A percentile compares a stretch with the other conserved stretches of the same genome.
These are phyloP conservation scores for Leucoptera coffeella DNA, from an alignment of 2,888 invertebrate species.

Conservation along the genomic window DNA sequence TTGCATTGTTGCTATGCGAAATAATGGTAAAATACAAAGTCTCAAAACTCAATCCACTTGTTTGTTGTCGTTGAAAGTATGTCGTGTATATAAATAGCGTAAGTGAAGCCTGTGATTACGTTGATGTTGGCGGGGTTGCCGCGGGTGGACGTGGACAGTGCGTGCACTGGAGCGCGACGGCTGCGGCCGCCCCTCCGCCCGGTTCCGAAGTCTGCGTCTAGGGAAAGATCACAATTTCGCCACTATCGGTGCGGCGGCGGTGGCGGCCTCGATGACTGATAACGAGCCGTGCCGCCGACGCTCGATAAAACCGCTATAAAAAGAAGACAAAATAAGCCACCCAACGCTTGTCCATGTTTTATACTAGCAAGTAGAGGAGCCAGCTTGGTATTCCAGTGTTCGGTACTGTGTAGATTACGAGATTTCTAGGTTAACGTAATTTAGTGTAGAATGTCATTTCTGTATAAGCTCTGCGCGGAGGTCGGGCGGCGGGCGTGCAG, in stretches of 20 bases:
- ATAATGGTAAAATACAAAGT: too few relatives aligned
- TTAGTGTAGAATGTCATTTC: conserved; percentile 40
- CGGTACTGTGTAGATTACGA: conserved; percentile 34
- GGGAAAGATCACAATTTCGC: conserved; percentile 52
- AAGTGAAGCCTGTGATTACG: conserved; percentile 46
- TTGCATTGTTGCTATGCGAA: too few relatives aligned
- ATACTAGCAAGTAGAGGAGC: conserved; percentile 26
- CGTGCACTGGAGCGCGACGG: too few relatives aligned
- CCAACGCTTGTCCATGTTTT: conserved; percentile 41
- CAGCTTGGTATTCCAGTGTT: conserved; percentile 41
- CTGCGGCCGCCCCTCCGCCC: too few relatives aligned
- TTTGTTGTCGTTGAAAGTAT: conserved; percentile 38
- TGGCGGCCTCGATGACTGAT: conserved; percentile 28
- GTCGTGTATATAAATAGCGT: conserved; percentile 48
- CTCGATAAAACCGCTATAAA: conserved; percentile 22
- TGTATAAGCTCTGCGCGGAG: conserved; percentile 14
- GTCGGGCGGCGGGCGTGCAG: conserved; percentile 11
- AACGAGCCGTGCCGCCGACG: conserved; percentile 31
- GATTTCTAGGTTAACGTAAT: conserved; percentile 47
- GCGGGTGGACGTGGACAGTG: too few relatives aligned
- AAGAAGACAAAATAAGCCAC: conserved; percentile 7
- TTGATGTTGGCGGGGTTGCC: too few relatives aligned
- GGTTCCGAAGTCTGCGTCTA: too few relatives aligned
- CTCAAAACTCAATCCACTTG: conserved; percentile 44
- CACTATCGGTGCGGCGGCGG: conserved; percentile 33